Conservation (phyloP, 2,888 invertebrate genomes). For the Limulus polyphemus region DNA sequence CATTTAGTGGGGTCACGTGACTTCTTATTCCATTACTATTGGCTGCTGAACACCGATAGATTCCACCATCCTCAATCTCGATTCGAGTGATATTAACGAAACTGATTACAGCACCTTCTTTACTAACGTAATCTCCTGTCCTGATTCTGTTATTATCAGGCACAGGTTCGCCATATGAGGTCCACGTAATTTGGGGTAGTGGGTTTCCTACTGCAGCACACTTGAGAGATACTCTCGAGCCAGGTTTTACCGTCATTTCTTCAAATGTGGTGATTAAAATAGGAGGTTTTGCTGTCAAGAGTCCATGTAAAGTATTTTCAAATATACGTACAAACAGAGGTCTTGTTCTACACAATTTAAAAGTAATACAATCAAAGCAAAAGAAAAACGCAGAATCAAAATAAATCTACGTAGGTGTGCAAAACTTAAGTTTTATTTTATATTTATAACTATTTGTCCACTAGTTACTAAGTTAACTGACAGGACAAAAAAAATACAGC, state of each 20-base stretch:
- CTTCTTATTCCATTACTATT: neutral
- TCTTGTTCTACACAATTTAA: no score
- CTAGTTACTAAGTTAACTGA: no score
- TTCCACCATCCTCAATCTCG: neutral
- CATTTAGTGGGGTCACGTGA: neutral
- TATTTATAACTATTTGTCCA: no score
- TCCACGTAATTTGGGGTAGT: slow-evolving; percentile 26
- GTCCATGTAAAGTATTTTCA: no score
- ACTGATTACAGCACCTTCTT: slow-evolving; percentile 23
- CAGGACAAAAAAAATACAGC: no score
- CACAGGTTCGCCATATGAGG: slow-evolving; percentile 20
- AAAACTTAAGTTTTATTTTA: no score
- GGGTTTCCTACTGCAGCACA: slow-evolving; percentile 25
- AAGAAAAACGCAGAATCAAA: no score
- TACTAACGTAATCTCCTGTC: slow-evolving; percentile 24
- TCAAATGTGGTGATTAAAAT: slow-evolving; percentile 19
- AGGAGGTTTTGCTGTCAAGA: slow-evolving; percentile 21
- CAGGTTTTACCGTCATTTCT: slow-evolving; percentile 20
- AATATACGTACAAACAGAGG: no score
- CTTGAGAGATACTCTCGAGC: slow-evolving; percentile 17
- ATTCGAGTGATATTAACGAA: slow-evolving; percentile 24
- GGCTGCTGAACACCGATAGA: neutral
- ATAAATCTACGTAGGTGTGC: no score
- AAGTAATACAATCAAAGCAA: no score
- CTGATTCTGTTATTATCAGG: slow-evolving; percentile 22